Conservation (phyloP, 1,140 invertebrate species). For the Rhynchophorus ferrugineus region DNA sequence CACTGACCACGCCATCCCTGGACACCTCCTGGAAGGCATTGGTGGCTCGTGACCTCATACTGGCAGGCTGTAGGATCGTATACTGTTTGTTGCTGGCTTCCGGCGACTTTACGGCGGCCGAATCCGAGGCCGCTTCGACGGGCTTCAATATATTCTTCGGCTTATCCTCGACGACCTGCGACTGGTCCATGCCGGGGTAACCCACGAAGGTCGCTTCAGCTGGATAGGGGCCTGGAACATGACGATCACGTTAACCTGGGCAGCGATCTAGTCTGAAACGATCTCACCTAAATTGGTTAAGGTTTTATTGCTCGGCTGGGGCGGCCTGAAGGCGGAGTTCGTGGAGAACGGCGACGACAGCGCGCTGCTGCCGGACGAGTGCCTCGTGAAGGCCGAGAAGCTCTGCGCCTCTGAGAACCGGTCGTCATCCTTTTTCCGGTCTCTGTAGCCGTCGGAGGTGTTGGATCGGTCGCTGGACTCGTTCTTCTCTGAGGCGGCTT, state of each 20-base stretch:
- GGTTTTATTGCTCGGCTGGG: conserved; percentile 40
- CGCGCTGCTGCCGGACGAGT: conserved; percentile 31
- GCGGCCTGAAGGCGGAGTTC: conserved; percentile 68
- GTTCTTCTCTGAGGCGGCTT: conserved; percentile 44
- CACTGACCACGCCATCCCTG: conserved; percentile 55
- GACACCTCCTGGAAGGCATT: conserved; percentile 69
- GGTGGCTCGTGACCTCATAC: conserved; percentile 64
- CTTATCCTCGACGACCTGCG: conserved; percentile 41
- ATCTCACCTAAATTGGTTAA: conserved; percentile 34
- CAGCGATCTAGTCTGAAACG: no score
- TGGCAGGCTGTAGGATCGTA: conserved; percentile 74
- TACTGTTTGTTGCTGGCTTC: conserved; percentile 58
- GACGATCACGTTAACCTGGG: background rate
- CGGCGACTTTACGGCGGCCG: conserved; percentile 40
- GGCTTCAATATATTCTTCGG: conserved; percentile 31
- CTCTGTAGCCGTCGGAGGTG: conserved; percentile 24
- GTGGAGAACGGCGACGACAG: conserved; percentile 52
- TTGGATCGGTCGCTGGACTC: conserved; percentile 36
- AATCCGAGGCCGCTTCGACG: conserved; percentile 18
- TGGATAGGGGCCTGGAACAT: conserved; percentile 52
- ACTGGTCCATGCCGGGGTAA: conserved; percentile 44
- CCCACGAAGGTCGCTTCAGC: conserved; percentile 57
- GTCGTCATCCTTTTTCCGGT: conserved; percentile 43
- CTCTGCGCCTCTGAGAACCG: conserved; percentile 25
- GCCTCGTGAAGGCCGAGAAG: conserved; percentile 40